Percentiles rank a stretch among this genome's conserved stretches.
These are phyloP conservation scores for Anas platyrhynchos DNA, from an alignment of 2,113 vertebrate species.

Conservation along the genomic window DNA sequence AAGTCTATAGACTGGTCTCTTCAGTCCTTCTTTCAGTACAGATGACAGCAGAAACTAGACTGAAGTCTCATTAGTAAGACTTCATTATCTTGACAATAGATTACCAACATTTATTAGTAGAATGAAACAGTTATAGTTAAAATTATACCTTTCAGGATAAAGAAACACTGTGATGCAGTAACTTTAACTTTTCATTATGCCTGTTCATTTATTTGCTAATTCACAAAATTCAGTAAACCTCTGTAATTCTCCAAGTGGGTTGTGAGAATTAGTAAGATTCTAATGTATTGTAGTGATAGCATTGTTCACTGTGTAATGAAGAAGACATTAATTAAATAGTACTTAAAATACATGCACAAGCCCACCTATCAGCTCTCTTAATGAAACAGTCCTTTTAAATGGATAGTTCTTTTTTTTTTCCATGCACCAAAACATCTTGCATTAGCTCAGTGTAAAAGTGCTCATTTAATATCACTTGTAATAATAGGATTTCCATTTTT, in stretches of 20 bases:
- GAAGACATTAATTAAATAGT: conserved; percentile 22
- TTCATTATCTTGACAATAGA: background rate
- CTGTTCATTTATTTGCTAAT: background rate
- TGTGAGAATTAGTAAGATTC: background rate
- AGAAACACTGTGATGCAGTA: background rate
- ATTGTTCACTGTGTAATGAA: background rate
- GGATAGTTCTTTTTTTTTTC: background rate
- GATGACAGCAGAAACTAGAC: background rate
- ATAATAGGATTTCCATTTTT: background rate
- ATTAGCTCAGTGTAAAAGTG: conserved; percentile 5
- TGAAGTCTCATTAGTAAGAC: background rate
- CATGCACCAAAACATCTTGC: background rate
- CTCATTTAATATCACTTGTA: conserved; percentile 16
- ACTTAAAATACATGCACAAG: background rate
- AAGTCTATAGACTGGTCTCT: background rate
- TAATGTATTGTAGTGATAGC: background rate
- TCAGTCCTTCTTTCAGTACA: background rate
- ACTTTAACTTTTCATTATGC: background rate
- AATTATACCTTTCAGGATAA: background rate
- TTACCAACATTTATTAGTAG: background rate
- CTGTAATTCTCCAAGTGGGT: background rate
- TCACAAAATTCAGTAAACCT: background rate
- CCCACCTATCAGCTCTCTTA: conserved; percentile 9
- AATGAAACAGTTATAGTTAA: background rate
- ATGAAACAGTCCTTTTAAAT: background rate